These are phyloP conservation scores for Pygocentrus nattereri DNA, from an alignment of 2,797 vertebrate species.

Conservation along the genomic window DNA sequence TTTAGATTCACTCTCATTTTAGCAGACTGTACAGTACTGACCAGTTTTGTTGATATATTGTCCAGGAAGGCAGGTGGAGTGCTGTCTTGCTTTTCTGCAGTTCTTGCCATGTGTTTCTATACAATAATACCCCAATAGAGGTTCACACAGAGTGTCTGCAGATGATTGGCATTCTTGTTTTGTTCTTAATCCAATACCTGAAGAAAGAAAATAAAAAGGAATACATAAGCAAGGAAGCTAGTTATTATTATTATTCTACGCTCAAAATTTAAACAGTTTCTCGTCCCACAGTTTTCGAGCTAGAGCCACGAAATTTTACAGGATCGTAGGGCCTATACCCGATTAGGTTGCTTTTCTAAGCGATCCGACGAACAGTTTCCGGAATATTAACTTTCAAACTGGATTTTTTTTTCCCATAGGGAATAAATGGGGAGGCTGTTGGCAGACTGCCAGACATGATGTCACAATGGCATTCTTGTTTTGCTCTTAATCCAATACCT, in stretches of 20 bases:
- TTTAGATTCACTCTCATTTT: neutral
- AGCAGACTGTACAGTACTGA: neutral
- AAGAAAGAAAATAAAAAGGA: constrained; percentile 3
- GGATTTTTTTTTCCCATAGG: too few relatives aligned
- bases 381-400: too few relatives aligned
- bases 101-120: rapidly evolving
- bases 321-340: too few relatives aligned
- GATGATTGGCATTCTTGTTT: neutral
- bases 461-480: constrained; percentile 33
- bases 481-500: constrained; percentile 50
- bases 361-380: too few relatives aligned
- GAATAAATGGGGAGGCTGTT: too few relatives aligned
- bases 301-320: too few relatives aligned
- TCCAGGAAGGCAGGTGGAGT: constrained; percentile 61
- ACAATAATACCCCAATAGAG: constrained; percentile 63
- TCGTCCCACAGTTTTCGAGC: too few relatives aligned
- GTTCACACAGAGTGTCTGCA: constrained; percentile 62
- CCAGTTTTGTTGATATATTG: constrained; percentile 55
- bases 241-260: too few relatives aligned
- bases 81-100: constrained; percentile 55
- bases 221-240: neutral
- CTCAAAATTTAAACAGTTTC: too few relatives aligned
- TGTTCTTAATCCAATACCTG: constrained; percentile 50
- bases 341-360: too few relatives aligned
- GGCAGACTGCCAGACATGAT: too few relatives aligned